phyloP scores from a whole-genome alignment of 2,113 vertebrate species.

The Eptatretus burgeri region DNA sequence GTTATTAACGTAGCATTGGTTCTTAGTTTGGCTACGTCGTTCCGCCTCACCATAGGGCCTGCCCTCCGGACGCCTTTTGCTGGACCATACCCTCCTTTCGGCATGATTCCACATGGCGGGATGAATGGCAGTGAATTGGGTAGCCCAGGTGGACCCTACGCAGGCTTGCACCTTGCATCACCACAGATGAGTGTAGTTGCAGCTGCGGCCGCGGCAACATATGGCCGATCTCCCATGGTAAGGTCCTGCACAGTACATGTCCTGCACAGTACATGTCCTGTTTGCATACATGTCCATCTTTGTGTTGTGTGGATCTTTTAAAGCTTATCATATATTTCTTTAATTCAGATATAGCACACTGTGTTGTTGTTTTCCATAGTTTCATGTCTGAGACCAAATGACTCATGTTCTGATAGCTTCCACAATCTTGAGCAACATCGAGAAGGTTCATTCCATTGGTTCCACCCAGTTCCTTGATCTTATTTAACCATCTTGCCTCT shows the following conservation, averaged over 20 bases:
- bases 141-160: conserved; percentile 39
- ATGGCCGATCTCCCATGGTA: conserved; percentile 63
- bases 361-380: too few relatives aligned
- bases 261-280: conserved; percentile 20
- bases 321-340: too few relatives aligned
- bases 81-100: conserved; percentile 55
- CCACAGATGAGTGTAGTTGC: conserved; percentile 64
- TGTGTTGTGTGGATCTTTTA: too few relatives aligned
- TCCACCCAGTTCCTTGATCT: too few relatives aligned
- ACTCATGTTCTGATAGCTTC: too few relatives aligned
- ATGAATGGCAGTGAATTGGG: conserved; percentile 59
- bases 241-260: conserved; percentile 29
- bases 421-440: too few relatives aligned
- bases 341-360: too few relatives aligned
- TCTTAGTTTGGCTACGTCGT: too few relatives aligned
- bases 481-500: too few relatives aligned
- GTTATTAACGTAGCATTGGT: too few relatives aligned
- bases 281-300: neutral
- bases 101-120: conserved; percentile 82
- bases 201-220: conserved; percentile 34
- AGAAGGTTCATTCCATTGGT: too few relatives aligned
- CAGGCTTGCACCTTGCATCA: conserved; percentile 51
- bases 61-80: conserved; percentile 51
- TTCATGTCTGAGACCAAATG: too few relatives aligned
- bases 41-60: conserved; percentile 18